A percentile compares a stretch with the other conserved stretches of the same genome.
These are phyloP conservation scores for Nemotelus nigrinus DNA, from an alignment of 2,888 invertebrate genomes.

Conservation along the genomic window DNA sequence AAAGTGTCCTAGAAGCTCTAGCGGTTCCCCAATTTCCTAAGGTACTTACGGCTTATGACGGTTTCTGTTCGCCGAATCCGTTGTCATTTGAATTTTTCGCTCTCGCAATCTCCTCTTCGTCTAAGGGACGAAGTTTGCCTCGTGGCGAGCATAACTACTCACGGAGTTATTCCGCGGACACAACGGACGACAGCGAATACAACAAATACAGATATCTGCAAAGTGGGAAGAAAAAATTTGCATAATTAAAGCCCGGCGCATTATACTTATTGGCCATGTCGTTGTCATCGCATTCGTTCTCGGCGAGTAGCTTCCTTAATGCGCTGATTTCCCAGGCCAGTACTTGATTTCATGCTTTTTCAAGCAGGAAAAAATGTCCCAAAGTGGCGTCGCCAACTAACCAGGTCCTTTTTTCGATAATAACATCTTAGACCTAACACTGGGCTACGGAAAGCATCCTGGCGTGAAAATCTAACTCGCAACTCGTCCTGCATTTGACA, in stretches of 20 bases:
- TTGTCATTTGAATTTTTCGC: slow-evolving; percentile 5
- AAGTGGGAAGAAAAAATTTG: slow-evolving; percentile 43
- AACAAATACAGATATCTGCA: slow-evolving; percentile 5
- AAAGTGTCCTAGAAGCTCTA: background rate
- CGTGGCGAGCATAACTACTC: slow-evolving; percentile 21
- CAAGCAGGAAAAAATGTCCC: slow-evolving; percentile 37
- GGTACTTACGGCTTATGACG: slow-evolving; percentile 39
- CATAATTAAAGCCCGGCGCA: slow-evolving; percentile 48
- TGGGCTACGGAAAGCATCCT: slow-evolving; percentile 12
- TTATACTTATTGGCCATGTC: slow-evolving; percentile 48
- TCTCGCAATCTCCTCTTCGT: background rate
- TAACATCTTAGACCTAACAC: slow-evolving; percentile 4
- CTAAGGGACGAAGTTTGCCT: background rate
- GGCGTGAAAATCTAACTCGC: slow-evolving; percentile 17
- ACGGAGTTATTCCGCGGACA: background rate
- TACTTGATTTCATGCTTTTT: slow-evolving; percentile 48
- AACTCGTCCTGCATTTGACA: slow-evolving; percentile 29
- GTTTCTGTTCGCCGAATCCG: slow-evolving; percentile 26
- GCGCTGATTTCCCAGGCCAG: slow-evolving; percentile 49
- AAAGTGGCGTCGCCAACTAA: slow-evolving; percentile 23
- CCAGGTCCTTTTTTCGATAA: slow-evolving; percentile 32
- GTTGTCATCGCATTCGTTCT: slow-evolving; percentile 33
- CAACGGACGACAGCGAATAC: background rate
- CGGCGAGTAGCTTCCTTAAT: slow-evolving; percentile 45
- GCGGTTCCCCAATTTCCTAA: slow-evolving; percentile 35